Evolutionary conservation across 1,140 invertebrate species (phyloP).

Genomic region (Ostrea edulis): DNA sequence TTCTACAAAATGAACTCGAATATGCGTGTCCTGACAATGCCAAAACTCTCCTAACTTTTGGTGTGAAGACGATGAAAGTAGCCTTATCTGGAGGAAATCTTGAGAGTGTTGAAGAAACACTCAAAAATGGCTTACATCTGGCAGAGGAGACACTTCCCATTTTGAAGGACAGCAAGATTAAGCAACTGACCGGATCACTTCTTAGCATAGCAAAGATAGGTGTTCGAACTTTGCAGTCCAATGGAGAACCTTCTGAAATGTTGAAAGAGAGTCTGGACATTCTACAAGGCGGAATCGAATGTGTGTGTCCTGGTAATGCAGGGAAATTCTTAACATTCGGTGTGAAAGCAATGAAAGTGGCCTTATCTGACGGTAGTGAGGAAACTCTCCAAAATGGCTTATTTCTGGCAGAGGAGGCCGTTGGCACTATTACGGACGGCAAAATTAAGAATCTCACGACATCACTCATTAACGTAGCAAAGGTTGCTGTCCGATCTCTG

Average conservation of each 20-base stretch:
- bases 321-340: neutral
- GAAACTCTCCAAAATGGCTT: neutral
- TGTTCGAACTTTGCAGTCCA: neutral
- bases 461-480: too few relatives aligned
- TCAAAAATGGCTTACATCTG: neutral
- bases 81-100: neutral
- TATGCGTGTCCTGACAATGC: too few relatives aligned
- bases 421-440: neutral
- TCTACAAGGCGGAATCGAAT: neutral
- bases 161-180: neutral
- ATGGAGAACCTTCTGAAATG: neutral
- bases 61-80: neutral
- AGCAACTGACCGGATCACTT: neutral
- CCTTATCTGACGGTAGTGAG: neutral
- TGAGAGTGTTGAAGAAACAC: neutral
- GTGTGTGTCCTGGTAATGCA: neutral
- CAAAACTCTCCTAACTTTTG: too few relatives aligned
- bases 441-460: neutral
- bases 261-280: too few relatives aligned
- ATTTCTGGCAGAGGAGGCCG: neutral
- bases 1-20: too few relatives aligned
- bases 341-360: neutral
- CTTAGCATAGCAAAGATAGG: neutral
- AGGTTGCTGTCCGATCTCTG: too few relatives aligned
- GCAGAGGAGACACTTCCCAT: neutral